Evolutionary conservation across 2,888 invertebrate species (phyloP), one percentile per base, ranked within the genome.

Genomic region (Zelleria hepariella): DNA sequence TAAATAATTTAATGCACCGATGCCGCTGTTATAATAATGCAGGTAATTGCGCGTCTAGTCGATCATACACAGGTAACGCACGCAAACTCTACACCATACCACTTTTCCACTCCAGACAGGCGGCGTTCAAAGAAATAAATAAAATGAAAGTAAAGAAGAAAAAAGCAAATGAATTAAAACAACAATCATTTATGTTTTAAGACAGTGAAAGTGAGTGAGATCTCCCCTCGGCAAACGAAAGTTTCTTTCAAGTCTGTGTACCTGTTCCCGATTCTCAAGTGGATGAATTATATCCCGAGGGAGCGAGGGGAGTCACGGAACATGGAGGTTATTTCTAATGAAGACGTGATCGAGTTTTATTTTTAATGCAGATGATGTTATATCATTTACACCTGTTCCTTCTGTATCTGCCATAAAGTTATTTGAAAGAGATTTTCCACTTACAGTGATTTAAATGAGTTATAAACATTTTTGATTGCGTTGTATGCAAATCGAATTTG

Each of bases 81-180:
- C 51, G 20, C 5, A 42, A 5, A 23, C 21, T 42, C 20, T 51
- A 20, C 20, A 51, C 20, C n/a, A 51, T 18, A 6, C 21, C 51
- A 51, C 23, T 51, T 10, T 10, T 20, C 79, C 82, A 80, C 85
- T 83, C 71, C 83, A 78, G 86, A 75, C 86, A 86, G 86, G 86
- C 86, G 86, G 86, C 84, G 71, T 74, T 82, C 77, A 78, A 80
- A 80, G 73, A 75, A 69, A 78, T 78, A 73, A 75, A 79, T 73
- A 68, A 79, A 83, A 80, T 74, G 75, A 81, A 81, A 83, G 77
- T 73, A 73, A 80, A 77, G 72, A 75, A 69, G 78, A 71, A 76
- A 79, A 78, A 85, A 86, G 85, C 85, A 82, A 86, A 86, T 82
- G 82, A 86, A 86, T 87, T 85, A 86, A 86, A 86, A 86, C 81